Percentiles rank a stretch among this genome's conserved stretches.
phyloP scores from a whole-genome alignment of 2,888 invertebrate species.

The Sphaerophoria rueppellii region DNA sequence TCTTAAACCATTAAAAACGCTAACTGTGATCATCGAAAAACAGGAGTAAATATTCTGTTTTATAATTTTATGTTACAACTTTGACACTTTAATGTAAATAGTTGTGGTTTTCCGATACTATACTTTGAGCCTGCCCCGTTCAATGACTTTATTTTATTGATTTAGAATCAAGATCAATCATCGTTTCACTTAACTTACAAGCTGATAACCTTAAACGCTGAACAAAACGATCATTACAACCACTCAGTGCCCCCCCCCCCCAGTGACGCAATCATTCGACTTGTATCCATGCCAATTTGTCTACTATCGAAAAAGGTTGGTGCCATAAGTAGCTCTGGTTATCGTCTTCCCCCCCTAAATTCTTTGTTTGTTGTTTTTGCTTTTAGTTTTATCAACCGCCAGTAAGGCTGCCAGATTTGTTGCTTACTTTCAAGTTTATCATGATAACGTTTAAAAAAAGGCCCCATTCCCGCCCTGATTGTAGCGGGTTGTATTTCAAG shows the following conservation, averaged over 20 bases:
- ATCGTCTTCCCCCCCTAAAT: neutral
- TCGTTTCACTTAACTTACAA: neutral
- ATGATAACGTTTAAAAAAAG: slow-evolving; percentile 25
- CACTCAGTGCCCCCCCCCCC: neutral
- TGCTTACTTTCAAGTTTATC: slow-evolving; percentile 48
- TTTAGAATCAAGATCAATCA: no score
- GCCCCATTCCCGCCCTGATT: slow-evolving; percentile 14
- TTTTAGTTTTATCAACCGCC: slow-evolving; percentile 39
- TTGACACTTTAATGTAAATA: no score
- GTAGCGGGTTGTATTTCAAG: slow-evolving; percentile 29
- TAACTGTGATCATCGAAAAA: no score
- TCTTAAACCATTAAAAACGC: no score
- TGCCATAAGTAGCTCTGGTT: slow-evolving; percentile 23
- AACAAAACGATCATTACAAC: neutral
- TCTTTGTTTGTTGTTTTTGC: neutral
- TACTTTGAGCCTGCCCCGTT: no score
- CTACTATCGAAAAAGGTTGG: slow-evolving; percentile 18
- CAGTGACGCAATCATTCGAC: neutral
- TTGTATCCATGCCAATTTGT: slow-evolving; percentile 37
- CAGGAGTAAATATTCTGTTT: no score
- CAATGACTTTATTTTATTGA: no score
- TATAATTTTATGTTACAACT: no score
- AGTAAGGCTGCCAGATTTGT: slow-evolving; percentile 51
- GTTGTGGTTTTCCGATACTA: no score
- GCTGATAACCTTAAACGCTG: neutral